Conservation (phyloP, 2,797 vertebrate species). For the Myripristis murdjan region DNA sequence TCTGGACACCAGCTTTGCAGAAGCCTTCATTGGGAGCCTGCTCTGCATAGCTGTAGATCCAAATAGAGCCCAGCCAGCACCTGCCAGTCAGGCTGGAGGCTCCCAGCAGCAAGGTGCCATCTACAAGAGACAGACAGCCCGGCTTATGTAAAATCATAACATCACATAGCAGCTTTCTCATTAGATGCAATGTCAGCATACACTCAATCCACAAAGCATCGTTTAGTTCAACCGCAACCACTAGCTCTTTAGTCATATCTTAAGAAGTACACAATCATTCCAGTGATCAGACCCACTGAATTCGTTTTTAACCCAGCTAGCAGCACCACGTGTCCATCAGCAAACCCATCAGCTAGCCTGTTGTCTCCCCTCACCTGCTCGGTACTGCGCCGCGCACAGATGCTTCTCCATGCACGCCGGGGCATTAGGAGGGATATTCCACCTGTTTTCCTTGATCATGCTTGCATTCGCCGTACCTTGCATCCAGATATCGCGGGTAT, state of each 20-base stretch:
- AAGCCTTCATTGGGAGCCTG: slow-evolving; percentile 93
- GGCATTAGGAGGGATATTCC: slow-evolving; percentile 92
- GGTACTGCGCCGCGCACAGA: slow-evolving; percentile 90
- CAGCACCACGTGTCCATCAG: slow-evolving; percentile 45
- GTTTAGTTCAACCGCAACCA: not conserved
- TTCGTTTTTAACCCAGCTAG: not conserved
- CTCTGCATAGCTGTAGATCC: slow-evolving; percentile 92
- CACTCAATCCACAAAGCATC: not conserved
- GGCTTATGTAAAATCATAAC: no score
- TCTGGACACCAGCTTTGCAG: slow-evolving; percentile 96
- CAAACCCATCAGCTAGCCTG: slow-evolving; percentile 4
- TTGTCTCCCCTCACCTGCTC: slow-evolving; percentile 81
- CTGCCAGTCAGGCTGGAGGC: slow-evolving; percentile 93
- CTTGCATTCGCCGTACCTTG: slow-evolving; percentile 68
- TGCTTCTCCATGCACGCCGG: slow-evolving; percentile 96
- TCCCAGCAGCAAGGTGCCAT: slow-evolving; percentile 91
- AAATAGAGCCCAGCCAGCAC: slow-evolving; percentile 95
- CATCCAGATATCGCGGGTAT: slow-evolving; percentile 55
- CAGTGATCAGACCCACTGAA: not conserved
- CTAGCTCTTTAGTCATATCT: no score
- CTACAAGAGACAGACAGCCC: slow-evolving; percentile 71
- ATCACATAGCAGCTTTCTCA: no score
- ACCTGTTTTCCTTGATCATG: slow-evolving; percentile 88
- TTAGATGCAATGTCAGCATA: no score
- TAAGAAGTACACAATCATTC: not conserved